Evolutionary conservation across 2,797 vertebrate genomes (phyloP), one percentile per base, ranked within the genome.

Genomic region (Trichosurus vulpecula): DNA sequence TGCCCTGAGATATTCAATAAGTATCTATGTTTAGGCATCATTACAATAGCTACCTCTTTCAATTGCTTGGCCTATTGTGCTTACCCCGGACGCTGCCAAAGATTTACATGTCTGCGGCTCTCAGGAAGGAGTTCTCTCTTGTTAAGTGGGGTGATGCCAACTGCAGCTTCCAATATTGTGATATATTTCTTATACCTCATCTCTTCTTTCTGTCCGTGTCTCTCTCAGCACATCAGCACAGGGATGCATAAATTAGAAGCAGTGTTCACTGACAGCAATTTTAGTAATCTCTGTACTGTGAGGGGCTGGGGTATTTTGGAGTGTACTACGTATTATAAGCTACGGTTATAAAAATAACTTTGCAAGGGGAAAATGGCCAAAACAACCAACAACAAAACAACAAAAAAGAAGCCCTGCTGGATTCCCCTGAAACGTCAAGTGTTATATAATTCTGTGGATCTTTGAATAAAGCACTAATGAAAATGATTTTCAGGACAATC

Each of bases 171-270:
- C 99, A 99, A 99, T 98, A 99, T 99, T 47, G 99, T 99, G 97
- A 99, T 99, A 52, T 99, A 99, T 98, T 99, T 99, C 99, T 99
- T 99, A 97, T 99, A 99, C 98, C 99, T 99, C 99, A 99, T 99
- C 97, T 97, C 98, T 96, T 94, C 96, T 96, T 90, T 97, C 95
- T 81, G 35, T 66, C 35, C 47, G n/a, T 27, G 2, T 81, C 41
- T 81, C n/a, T 81, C 74, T 95, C 66, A 96, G 52, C 94, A 90
- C 93, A 97, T 93, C 95, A 90, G 94, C 92, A 96, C 13, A 0
- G 90, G 58, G 91, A 92, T 94, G 51, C 13, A 93, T 53, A 97
- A 95, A 90, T 94, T 95, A 93, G 57, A 52, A 96, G 95, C 98
- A 97, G 91, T 90, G 90, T 0, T 81, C 93, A 91, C 94, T 90